phyloP scores from a whole-genome alignment of 2,888 invertebrate species.

The Eupsilia transversa region DNA sequence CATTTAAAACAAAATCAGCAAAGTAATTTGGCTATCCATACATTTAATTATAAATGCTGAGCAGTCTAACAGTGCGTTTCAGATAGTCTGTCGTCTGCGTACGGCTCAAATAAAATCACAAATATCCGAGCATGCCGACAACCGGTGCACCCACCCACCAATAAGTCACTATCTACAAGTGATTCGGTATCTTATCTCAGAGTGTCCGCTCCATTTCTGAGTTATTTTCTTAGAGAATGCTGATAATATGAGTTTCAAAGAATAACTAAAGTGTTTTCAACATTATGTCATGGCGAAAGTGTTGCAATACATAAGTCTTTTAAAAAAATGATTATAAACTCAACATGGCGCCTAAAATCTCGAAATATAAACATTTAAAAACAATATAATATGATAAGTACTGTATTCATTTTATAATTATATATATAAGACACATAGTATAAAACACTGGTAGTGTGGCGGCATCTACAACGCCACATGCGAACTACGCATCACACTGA shows the following conservation, averaged over 20 bases:
- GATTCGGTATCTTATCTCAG: conserved; percentile 50
- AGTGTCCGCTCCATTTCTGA: conserved; percentile 42
- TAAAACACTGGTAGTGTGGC: no score
- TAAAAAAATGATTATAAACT: neutral
- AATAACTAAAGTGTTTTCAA: conserved; percentile 31
- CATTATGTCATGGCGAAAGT: conserved; percentile 15
- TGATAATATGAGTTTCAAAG: conserved; percentile 36
- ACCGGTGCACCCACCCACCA: conserved; percentile 29
- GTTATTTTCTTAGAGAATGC: conserved; percentile 41
- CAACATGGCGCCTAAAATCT: neutral
- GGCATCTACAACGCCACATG: no score
- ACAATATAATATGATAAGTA: neutral
- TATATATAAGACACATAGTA: neutral
- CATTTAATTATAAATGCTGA: neutral
- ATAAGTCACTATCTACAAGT: conserved; percentile 35
- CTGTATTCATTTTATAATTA: neutral
- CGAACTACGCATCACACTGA: no score
- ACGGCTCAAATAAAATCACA: conserved; percentile 10
- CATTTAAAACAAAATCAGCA: neutral
- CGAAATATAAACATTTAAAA: neutral
- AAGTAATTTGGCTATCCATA: neutral
- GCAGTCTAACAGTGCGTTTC: neutral
- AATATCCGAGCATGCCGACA: neutral
- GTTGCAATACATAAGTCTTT: neutral
- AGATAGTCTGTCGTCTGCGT: neutral